phyloP scores from a whole-genome alignment of 2,888 invertebrate genomes.

The Iselma pallidipennis region DNA sequence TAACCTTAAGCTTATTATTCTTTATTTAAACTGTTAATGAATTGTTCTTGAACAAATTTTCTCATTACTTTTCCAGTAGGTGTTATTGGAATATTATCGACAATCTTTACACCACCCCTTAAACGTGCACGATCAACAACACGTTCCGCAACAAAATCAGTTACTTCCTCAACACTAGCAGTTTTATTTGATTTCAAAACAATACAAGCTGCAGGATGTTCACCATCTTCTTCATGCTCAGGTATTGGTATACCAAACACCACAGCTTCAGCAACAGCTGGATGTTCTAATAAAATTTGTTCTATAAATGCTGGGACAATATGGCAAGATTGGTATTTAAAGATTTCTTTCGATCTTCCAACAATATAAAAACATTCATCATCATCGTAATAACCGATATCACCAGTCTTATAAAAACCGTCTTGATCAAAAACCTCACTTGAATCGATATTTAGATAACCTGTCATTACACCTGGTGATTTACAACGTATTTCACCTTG shows the following conservation, averaged over 20 bases:
- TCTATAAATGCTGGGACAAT: slow-evolving; percentile 46
- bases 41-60: background rate
- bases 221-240: slow-evolving; percentile 29
- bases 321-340: slow-evolving; percentile 42
- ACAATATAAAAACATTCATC: slow-evolving; percentile 40
- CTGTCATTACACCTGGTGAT: slow-evolving; percentile 47
- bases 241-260: slow-evolving; percentile 40
- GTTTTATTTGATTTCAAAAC: slow-evolving; percentile 10
- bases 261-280: slow-evolving; percentile 38
- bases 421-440: slow-evolving; percentile 34
- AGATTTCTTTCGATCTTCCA: slow-evolving; percentile 45
- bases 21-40: background rate
- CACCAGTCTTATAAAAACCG: slow-evolving; percentile 43
- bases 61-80: slow-evolving; percentile 23
- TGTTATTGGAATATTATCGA: slow-evolving; percentile 20
- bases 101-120: slow-evolving; percentile 23
- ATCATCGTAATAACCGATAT: slow-evolving; percentile 44
- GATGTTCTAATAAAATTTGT: slow-evolving; percentile 36
- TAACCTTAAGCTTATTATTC: too few species aligned
- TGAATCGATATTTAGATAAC: slow-evolving; percentile 48
- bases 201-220: slow-evolving; percentile 34
- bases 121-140: slow-evolving; percentile 25
- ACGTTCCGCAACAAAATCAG: slow-evolving; percentile 15
- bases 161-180: slow-evolving; percentile 11
- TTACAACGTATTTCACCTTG: slow-evolving; percentile 60